Evolutionary conservation across 2,113 vertebrate genomes (phyloP).

Genomic region (Festucalex cinctus): DNA sequence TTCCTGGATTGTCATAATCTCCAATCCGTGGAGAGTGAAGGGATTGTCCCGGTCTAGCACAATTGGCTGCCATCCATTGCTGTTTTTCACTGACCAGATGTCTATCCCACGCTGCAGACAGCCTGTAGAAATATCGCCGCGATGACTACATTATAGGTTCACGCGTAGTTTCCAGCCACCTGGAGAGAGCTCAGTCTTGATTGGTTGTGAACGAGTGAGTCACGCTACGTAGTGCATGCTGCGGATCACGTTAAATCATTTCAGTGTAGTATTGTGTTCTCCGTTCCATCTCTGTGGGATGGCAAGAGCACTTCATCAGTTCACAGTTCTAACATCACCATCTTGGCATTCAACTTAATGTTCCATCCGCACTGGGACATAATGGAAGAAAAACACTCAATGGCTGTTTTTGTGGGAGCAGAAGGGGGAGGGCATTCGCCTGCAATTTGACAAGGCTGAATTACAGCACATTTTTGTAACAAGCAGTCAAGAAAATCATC

Average conservation of each 20-base stretch:
- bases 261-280: not conserved
- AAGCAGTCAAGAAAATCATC: constrained; percentile 37
- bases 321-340: constrained; percentile 32
- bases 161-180: constrained; percentile 5
- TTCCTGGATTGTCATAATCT: constrained; percentile 3
- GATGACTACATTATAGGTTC: constrained; percentile 18
- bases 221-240: constrained; percentile 2
- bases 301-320: constrained; percentile 27
- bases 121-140: constrained; percentile 14
- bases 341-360: constrained; percentile 36
- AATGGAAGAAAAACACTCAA: constrained; percentile 43
- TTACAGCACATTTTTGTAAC: constrained; percentile 37
- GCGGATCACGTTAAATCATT: not conserved
- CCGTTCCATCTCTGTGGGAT: constrained; percentile 2
- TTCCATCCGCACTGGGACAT: constrained; percentile 20
- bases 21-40: constrained; percentile 1
- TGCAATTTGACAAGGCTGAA: constrained; percentile 27
- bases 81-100: constrained; percentile 43
- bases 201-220: constrained; percentile 12
- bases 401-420: constrained; percentile 30
- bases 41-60: constrained; percentile 19
- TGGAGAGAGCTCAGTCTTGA: constrained; percentile 14
- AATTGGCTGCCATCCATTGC: constrained; percentile 20
- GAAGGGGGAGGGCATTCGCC: constrained; percentile 13
- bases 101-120: constrained; percentile 38